Percentiles rank a stretch among this genome's conserved stretches.
Evolutionary conservation across 2,888 invertebrate genomes (phyloP).

Genomic region (Melieria picta): DNA sequence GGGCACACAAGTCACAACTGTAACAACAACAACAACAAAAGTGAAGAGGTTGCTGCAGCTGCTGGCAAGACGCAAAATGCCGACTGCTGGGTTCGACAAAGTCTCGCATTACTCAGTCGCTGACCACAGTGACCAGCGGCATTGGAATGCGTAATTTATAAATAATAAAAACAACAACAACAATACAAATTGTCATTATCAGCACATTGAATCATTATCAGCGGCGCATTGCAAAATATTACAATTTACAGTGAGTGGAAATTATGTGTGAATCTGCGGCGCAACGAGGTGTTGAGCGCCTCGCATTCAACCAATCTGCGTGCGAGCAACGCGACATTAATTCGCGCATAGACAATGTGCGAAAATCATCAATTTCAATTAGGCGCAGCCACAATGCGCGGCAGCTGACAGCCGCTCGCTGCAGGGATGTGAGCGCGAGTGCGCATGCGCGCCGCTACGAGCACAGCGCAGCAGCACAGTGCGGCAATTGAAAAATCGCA

Average conservation of each 20-base stretch:
- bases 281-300: too few species aligned
- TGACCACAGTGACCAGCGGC: background rate
- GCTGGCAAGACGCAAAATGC: background rate
- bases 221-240: too few species aligned
- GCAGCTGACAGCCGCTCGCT: slow-evolving; percentile 7
- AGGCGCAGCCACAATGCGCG: slow-evolving; percentile 9
- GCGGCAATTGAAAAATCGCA: slow-evolving; percentile 18
- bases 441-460: background rate
- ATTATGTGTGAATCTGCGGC: too few species aligned
- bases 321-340: too few species aligned
- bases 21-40: too few species aligned
- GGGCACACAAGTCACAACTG: slow-evolving; percentile 1
- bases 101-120: background rate
- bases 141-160: too few species aligned
- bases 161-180: too few species aligned
- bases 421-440: background rate
- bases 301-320: too few species aligned
- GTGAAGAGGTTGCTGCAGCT: background rate
- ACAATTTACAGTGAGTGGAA: too few species aligned
- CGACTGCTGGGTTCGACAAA: too few species aligned
- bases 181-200: too few species aligned
- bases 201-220: too few species aligned
- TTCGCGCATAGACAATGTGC: slow-evolving; percentile 14
- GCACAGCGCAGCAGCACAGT: slow-evolving; percentile 1
- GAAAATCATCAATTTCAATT: slow-evolving; percentile 33